Percentiles rank a stretch among this genome's conserved stretches.
These are phyloP conservation scores for Gymnoscopelus braueri DNA, from an alignment of 2,797 vertebrate genomes.

Conservation along the genomic window DNA sequence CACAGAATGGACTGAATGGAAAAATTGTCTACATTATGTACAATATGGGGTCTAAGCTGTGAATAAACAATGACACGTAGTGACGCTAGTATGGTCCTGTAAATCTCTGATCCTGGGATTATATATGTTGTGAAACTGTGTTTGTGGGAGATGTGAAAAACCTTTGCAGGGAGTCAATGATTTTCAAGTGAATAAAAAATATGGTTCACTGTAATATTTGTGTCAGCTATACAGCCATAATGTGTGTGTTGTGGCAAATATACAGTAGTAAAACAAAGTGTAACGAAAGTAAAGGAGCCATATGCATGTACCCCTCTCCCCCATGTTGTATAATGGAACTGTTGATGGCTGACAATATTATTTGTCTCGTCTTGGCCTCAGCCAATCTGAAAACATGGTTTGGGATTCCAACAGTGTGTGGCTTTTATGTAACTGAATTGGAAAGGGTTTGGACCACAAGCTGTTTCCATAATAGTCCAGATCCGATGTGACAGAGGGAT, in stretches of 20 bases:
- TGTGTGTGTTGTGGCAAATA: constrained; percentile 6
- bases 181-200: constrained; percentile 10
- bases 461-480: constrained; percentile 62
- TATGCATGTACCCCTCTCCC: constrained; percentile 28
- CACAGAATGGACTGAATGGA: constrained; percentile 12
- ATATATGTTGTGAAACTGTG: no score
- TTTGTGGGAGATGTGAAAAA: background rate
- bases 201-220: background rate
- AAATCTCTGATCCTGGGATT: no score
- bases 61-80: no score
- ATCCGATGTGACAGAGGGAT: constrained; percentile 52
- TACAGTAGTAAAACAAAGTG: constrained; percentile 16
- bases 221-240: no score
- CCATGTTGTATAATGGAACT: constrained; percentile 63
- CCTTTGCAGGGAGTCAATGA: background rate
- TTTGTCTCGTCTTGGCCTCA: constrained; percentile 44
- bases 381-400: constrained; percentile 69
- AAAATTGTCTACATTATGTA: background rate
- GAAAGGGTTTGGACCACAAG: constrained; percentile 62
- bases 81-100: no score
- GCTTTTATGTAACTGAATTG: constrained; percentile 69
- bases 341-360: constrained; percentile 69
- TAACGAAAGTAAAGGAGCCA: constrained; percentile 26
- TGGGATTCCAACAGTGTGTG: constrained; percentile 64
- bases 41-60: no score